These are phyloP conservation scores for Phallusia fumigata DNA, from an alignment of 23 tunicate species.

Conservation along the genomic window DNA sequence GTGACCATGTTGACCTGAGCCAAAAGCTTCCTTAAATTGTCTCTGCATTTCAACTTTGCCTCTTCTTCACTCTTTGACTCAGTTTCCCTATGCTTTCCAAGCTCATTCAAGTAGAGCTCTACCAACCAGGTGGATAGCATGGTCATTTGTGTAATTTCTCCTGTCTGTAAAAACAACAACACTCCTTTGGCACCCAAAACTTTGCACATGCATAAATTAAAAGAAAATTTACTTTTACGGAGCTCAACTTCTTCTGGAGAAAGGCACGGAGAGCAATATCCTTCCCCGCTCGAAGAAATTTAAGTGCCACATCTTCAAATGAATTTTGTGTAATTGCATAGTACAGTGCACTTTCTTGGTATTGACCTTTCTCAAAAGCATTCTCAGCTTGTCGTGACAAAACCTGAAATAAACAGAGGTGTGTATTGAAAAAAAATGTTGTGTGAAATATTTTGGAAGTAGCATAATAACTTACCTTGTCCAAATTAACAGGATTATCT, in stretches of 20 bases:
- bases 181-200: too few species aligned
- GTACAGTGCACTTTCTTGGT: slow-evolving; percentile 81
- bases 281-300: slow-evolving; percentile 63
- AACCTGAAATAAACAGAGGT: slow-evolving; percentile 31
- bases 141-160: slow-evolving; percentile 69
- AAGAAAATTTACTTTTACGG: slow-evolving; percentile 38
- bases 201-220: too few species aligned
- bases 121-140: slow-evolving; percentile 84
- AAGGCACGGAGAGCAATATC: slow-evolving; percentile 71
- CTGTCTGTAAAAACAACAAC: slow-evolving; percentile 28
- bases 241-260: slow-evolving; percentile 60
- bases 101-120: slow-evolving; percentile 61
- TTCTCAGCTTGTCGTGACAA: slow-evolving; percentile 78
- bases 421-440: neutral
- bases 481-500: slow-evolving; percentile 76
- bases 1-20: slow-evolving; percentile 39
- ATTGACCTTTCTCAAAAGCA: slow-evolving; percentile 56
- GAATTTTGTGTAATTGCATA: slow-evolving; percentile 78
- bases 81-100: slow-evolving; percentile 63
- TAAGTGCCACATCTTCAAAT: slow-evolving; percentile 77
- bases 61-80: neutral
- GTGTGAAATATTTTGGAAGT: neutral
- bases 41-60: slow-evolving; percentile 24
- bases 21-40: slow-evolving; percentile 48
- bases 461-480: slow-evolving; percentile 33